These are phyloP conservation scores for Pristionchus pacificus DNA, from an alignment of 1,140 invertebrate species.

Conservation along the genomic window DNA sequence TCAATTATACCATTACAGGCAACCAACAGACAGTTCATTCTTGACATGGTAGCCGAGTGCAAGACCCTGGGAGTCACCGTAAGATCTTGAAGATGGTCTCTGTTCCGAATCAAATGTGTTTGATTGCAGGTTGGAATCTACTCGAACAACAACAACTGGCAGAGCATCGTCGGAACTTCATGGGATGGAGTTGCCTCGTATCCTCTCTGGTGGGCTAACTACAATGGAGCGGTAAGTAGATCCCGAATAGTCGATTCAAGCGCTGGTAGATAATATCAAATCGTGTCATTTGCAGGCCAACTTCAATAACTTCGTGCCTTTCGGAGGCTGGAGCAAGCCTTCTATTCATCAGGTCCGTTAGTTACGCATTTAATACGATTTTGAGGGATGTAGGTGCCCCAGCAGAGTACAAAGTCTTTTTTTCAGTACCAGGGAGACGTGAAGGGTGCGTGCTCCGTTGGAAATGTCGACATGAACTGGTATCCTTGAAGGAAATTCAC, in stretches of 20 bases:
- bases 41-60: slow-evolving; percentile 11
- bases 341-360: slow-evolving; percentile 35
- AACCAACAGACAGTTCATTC: slow-evolving; percentile 21
- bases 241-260: slow-evolving; percentile 22
- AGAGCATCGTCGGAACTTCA: slow-evolving; percentile 33
- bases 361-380: too few species aligned
- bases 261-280: slow-evolving; percentile 2
- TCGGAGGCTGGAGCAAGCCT: slow-evolving; percentile 31
- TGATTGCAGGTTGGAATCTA: slow-evolving; percentile 32
- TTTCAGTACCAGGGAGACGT: too few species aligned
- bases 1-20: too few species aligned
- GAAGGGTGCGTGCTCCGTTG: too few species aligned
- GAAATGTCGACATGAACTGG: too few species aligned
- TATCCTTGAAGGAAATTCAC: too few species aligned
- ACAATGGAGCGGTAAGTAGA: too few species aligned
- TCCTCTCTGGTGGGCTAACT: slow-evolving; percentile 41
- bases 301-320: slow-evolving; percentile 23
- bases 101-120: background rate
- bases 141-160: slow-evolving; percentile 43
- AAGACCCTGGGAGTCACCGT: slow-evolving; percentile 23
- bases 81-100: slow-evolving; percentile 21
- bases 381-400: too few species aligned
- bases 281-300: background rate
- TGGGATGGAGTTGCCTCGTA: slow-evolving; percentile 23
- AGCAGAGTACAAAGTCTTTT: background rate